phyloP scores from a whole-genome alignment of 2,113 vertebrate genomes.

The Macaca mulatta region DNA sequence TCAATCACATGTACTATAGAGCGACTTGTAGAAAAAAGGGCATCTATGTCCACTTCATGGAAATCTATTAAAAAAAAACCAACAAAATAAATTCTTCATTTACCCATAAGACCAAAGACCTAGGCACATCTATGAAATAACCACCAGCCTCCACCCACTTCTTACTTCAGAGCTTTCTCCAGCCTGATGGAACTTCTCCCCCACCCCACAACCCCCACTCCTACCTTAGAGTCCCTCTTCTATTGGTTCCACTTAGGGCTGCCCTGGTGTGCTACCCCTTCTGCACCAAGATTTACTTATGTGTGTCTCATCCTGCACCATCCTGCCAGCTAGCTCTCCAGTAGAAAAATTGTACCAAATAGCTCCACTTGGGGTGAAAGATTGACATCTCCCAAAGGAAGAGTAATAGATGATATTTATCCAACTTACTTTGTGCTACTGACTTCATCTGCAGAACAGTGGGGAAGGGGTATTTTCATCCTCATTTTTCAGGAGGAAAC shows the following conservation, averaged over 20 bases:
- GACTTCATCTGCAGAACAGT: background rate
- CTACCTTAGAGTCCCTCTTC: no score
- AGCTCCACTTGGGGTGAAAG: background rate
- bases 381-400: background rate
- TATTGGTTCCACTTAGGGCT: background rate
- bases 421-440: background rate
- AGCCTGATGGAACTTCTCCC: background rate
- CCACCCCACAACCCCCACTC: rapidly evolving
- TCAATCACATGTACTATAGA: background rate
- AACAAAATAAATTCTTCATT: background rate
- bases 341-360: background rate
- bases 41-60: background rate
- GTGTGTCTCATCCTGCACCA: background rate
- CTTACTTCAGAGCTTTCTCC: background rate
- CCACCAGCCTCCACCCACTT: background rate
- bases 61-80: background rate
- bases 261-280: background rate
- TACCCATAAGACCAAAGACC: background rate
- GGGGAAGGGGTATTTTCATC: background rate
- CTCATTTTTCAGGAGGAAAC: background rate
- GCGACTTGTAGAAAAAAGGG: background rate
- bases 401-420: background rate
- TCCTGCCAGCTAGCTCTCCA: background rate
- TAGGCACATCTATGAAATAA: background rate
- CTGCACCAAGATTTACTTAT: background rate